Evolutionary conservation across 2,797 vertebrate species (phyloP).

Genomic region (Capromys pilorides): DNA sequence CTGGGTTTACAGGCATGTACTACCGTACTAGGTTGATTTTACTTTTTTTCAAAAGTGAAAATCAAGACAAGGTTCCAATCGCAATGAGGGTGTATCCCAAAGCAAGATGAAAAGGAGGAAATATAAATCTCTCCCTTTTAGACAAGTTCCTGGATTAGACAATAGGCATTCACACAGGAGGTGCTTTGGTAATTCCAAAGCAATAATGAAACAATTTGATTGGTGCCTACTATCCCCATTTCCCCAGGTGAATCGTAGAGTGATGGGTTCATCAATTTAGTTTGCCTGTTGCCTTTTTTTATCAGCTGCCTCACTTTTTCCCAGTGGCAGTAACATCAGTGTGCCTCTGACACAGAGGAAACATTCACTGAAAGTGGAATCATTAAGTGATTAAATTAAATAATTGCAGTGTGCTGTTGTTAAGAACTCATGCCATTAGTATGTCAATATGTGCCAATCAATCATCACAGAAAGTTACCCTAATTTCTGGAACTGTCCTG

Average conservation of each 20-base stretch:
- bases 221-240: not conserved
- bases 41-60: not conserved
- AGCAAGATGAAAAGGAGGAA: not conserved
- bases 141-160: not conserved
- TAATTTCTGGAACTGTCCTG: not conserved
- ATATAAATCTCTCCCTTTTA: not conserved
- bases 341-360: conserved; percentile 4
- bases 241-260: not conserved
- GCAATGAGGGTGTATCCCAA: not conserved
- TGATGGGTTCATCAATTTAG: not conserved
- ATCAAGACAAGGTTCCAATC: not conserved
- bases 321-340: too few relatives aligned
- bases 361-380: not conserved
- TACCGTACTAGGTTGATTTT: not conserved
- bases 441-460: not conserved
- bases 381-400: conserved; percentile 31
- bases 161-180: not conserved
- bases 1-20: not conserved
- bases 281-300: not conserved
- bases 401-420: not conserved
- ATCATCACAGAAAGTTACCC: not conserved
- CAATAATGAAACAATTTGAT: not conserved
- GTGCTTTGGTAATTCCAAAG: not conserved
- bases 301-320: not conserved
- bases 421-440: not conserved